These are phyloP conservation scores for Caenorhabditis inopinata DNA, from an alignment of 1,140 invertebrate genomes.

Conservation along the genomic window DNA sequence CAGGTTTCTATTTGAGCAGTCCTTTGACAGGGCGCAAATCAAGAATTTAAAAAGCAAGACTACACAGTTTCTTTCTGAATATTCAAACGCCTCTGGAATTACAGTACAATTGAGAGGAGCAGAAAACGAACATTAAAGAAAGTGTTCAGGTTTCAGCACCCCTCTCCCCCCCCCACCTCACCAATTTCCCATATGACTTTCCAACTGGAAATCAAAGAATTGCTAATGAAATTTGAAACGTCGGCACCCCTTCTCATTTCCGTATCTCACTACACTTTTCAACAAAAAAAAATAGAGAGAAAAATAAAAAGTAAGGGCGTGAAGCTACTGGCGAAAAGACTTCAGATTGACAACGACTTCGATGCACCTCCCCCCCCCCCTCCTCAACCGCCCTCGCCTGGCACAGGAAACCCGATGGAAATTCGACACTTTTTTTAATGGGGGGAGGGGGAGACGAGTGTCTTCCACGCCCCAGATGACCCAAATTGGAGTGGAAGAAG, in stretches of 20 bases:
- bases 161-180: too few species aligned
- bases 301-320: neutral
- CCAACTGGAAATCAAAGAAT: neutral
- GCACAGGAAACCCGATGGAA: neutral
- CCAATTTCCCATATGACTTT: neutral
- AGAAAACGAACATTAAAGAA: neutral
- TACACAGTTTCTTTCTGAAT: too few species aligned
- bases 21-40: too few species aligned
- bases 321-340: neutral
- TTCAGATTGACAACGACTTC: neutral
- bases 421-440: constrained; percentile 20
- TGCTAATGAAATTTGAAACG: neutral
- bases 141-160: neutral
- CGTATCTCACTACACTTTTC: neutral
- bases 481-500: neutral
- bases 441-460: neutral
- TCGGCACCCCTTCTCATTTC: neutral
- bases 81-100: too few species aligned
- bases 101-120: too few species aligned
- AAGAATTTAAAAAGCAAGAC: too few species aligned
- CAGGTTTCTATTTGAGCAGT: too few species aligned
- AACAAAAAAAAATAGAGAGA: neutral
- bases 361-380: neutral
- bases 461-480: constrained; percentile 14
- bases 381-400: neutral